A percentile compares a stretch with the other conserved stretches of the same genome.
Evolutionary conservation across 2,113 vertebrate genomes (phyloP).

Genomic region (Scophthalmus maximus): DNA sequence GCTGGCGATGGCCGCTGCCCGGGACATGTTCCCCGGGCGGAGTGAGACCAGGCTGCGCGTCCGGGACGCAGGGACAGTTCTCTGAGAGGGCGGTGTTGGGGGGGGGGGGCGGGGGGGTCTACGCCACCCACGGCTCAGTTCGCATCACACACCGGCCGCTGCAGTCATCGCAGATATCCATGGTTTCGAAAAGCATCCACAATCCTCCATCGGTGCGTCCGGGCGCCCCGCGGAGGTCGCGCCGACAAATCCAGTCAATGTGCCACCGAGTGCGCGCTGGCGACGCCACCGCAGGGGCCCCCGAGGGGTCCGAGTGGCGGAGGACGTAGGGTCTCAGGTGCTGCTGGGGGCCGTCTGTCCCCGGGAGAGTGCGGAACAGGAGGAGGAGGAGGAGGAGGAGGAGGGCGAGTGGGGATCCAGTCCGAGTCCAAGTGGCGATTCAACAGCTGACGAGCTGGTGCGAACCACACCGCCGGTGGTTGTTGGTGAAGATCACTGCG

Average conservation of each 20-base stretch:
- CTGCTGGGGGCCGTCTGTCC: constrained; percentile 36
- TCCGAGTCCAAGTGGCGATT: constrained; percentile 55
- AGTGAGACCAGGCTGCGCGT: constrained; percentile 62
- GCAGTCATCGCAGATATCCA: constrained; percentile 62
- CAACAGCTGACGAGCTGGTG: constrained; percentile 64
- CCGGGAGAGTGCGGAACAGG: constrained; percentile 43
- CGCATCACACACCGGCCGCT: constrained; percentile 67
- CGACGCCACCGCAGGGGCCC: constrained; percentile 53
- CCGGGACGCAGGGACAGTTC: constrained; percentile 37
- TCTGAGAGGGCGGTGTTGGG: constrained; percentile 32
- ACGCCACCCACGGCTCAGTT: constrained; percentile 73
- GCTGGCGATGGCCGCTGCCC: constrained; percentile 98
- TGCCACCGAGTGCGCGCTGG: constrained; percentile 35
- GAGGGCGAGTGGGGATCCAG: constrained; percentile 7
- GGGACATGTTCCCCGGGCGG: constrained; percentile 83
- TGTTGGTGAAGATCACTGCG: constrained; percentile 18
- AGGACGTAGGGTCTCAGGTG: constrained; percentile 34
- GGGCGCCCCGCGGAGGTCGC: constrained; percentile 51
- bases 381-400: not conserved
- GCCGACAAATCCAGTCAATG: constrained; percentile 45
- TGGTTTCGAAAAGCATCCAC: constrained; percentile 45
- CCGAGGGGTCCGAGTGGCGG: constrained; percentile 35
- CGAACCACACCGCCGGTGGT: constrained; percentile 23
- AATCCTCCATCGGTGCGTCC: constrained; percentile 70
- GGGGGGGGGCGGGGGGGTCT: constrained; percentile 49